Conservation (phyloP, 2,888 invertebrate genomes). For the Melolontha melolontha region DNA sequence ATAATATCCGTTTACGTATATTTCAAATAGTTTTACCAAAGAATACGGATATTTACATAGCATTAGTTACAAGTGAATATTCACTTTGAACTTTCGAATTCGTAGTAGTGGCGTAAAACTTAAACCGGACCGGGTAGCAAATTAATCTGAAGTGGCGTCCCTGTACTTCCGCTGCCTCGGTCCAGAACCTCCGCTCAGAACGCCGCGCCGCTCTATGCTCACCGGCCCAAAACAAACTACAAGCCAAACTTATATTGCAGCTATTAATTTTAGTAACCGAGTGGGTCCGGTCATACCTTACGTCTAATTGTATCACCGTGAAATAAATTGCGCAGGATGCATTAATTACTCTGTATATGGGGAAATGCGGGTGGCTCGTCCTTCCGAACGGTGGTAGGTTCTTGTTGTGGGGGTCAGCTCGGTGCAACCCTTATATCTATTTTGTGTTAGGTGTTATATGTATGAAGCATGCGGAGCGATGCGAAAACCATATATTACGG, state of each 20-base stretch:
- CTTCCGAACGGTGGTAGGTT: not conserved
- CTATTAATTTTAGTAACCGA: conserved; percentile 64
- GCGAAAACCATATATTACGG: conserved; percentile 55
- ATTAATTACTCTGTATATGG: conserved; percentile 57
- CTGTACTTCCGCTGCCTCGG: not conserved
- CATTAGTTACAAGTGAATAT: no score
- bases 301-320: conserved; percentile 62
- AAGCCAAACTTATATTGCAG: conserved; percentile 64
- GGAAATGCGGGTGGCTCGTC: conserved; percentile 38
- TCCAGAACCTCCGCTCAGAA: not conserved
- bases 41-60: no score
- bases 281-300: conserved; percentile 57
- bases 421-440: conserved; percentile 18
- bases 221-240: conserved; percentile 59
- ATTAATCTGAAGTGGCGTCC: conserved; percentile 4
- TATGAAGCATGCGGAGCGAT: conserved; percentile 57
- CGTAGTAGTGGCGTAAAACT: not conserved
- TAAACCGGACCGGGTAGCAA: conserved; percentile 7
- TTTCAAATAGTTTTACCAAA: no score
- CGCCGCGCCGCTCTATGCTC: not conserved
- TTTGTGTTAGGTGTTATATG: conserved; percentile 48
- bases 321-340: conserved; percentile 63
- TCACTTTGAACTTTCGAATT: no score
- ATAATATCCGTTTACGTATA: no score
- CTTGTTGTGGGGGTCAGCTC: conserved; percentile 52